A percentile compares a stretch with the other conserved stretches of the same genome.
phyloP scores from a whole-genome alignment of 2,797 vertebrate species.

The Acestrorhynchus altus region DNA sequence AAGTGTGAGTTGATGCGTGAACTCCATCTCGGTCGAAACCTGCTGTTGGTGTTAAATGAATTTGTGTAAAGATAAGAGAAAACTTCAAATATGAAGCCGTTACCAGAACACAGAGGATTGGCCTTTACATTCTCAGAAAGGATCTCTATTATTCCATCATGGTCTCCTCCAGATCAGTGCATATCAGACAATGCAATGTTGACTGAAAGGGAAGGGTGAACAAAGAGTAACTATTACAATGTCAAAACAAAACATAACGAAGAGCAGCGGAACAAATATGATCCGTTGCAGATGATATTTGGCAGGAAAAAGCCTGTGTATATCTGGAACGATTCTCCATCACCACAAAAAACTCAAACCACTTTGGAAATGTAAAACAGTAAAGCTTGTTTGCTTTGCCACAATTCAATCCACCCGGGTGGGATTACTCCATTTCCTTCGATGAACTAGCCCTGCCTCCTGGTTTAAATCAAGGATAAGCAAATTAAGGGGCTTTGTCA shows the following conservation, averaged over 20 bases:
- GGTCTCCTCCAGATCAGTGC: constrained; percentile 24
- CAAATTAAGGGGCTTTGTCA: constrained; percentile 66
- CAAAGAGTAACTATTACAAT: constrained; percentile 56
- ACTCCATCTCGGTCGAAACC: neutral
- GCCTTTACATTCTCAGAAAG: constrained; percentile 10
- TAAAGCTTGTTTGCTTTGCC: constrained; percentile 64
- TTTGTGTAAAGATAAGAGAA: constrained; percentile 6
- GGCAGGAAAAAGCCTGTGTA: constrained; percentile 60
- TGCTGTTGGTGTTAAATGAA: neutral
- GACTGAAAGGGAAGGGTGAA: constrained; percentile 36
- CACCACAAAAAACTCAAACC: constrained; percentile 55
- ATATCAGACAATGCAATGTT: constrained; percentile 42
- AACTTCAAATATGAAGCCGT: neutral
- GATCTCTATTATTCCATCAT: neutral
- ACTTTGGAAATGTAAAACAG: constrained; percentile 63
- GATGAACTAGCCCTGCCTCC: constrained; percentile 56
- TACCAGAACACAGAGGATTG: neutral
- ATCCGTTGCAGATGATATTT: constrained; percentile 64
- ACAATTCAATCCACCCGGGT: constrained; percentile 65
- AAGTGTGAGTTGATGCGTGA: neutral
- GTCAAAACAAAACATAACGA: constrained; percentile 66
- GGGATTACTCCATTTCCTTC: constrained; percentile 65
- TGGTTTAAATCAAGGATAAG: constrained; percentile 67
- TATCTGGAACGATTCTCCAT: constrained; percentile 60
- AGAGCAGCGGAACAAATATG: constrained; percentile 59